A percentile compares a stretch with the other conserved stretches of the same genome.
Evolutionary conservation across 2,113 vertebrate species (phyloP).

Genomic region (Dissostichus mawsoni): DNA sequence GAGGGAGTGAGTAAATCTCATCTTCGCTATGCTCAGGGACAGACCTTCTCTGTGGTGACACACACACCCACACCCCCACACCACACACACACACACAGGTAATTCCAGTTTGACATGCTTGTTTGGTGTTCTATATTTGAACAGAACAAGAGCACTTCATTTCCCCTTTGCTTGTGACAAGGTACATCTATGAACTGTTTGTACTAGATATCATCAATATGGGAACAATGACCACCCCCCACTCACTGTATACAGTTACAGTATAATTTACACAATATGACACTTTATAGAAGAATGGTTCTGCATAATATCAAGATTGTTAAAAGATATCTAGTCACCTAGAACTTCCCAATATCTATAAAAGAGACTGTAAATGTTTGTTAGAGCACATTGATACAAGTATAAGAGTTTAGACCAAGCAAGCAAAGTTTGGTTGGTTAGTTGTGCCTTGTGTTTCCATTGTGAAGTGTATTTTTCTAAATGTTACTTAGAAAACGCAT

Average conservation of each 20-base stretch:
- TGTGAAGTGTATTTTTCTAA: too few species aligned
- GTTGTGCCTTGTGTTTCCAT: too few species aligned
- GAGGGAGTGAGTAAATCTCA: conserved; percentile 3
- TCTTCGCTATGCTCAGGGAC: conserved; percentile 1
- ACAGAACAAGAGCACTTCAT: conserved; percentile 38
- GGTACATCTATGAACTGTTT: conserved; percentile 1
- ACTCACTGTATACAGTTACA: neutral
- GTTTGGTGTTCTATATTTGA: conserved; percentile 59
- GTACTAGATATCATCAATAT: neutral
- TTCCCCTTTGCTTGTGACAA: conserved; percentile 20
- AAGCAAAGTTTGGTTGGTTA: too few species aligned
- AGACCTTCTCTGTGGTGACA: neutral
- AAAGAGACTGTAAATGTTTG: neutral
- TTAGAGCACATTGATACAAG: neutral
- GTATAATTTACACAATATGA: neutral
- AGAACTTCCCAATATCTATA: neutral
- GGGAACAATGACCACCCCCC: neutral
- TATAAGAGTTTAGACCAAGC: neutral
- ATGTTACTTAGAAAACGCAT: too few species aligned
- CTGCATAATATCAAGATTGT: neutral
- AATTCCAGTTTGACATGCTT: conserved; percentile 80
- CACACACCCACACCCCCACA: conserved; percentile 31
- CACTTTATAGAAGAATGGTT: neutral
- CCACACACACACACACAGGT: conserved; percentile 68
- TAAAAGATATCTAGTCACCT: neutral